A percentile compares a stretch with the other conserved stretches of the same genome.
Evolutionary conservation across 2,113 vertebrate genomes (phyloP).

Genomic region (Pygoscelis antarcticus): DNA sequence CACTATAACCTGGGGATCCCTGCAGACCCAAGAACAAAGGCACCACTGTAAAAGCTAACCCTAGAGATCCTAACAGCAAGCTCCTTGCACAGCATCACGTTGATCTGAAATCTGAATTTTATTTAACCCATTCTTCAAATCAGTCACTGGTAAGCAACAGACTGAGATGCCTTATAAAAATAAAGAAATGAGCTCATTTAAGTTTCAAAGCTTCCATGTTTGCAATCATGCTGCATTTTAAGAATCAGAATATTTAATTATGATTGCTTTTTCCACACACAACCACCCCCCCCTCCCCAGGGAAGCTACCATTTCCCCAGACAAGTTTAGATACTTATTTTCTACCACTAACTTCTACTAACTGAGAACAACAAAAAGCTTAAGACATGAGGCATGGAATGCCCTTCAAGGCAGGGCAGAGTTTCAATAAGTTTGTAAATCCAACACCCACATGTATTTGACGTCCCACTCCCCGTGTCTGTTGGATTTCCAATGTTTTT

Average conservation of each 20-base stretch:
- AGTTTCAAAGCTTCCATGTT: neutral
- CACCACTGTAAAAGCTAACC: conserved; percentile 78
- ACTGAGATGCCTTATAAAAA: neutral
- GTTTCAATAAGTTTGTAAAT: neutral
- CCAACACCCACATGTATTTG: neutral
- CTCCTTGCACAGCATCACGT: conserved; percentile 63
- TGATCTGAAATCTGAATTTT: conserved; percentile 72
- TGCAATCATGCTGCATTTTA: neutral
- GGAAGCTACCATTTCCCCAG: neutral
- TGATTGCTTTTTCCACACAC: neutral
- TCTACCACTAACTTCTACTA: neutral
- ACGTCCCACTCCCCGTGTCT: neutral
- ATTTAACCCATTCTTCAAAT: conserved; percentile 33
- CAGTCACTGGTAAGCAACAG: neutral
- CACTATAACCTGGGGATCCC: conserved; percentile 82
- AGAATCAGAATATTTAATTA: neutral
- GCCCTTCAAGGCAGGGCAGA: neutral
- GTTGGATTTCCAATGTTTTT: neutral
- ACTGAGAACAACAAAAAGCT: neutral
- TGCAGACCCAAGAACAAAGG: conserved; percentile 83
- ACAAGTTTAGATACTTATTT: neutral
- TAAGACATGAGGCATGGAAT: neutral
- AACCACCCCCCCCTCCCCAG: fast-evolving
- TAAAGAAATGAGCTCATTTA: neutral
- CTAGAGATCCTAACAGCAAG: conserved; percentile 69